Base-by-base conservation (phyloP, 2,888 invertebrate genomes). In the Diplolepis rosae region DNA sequence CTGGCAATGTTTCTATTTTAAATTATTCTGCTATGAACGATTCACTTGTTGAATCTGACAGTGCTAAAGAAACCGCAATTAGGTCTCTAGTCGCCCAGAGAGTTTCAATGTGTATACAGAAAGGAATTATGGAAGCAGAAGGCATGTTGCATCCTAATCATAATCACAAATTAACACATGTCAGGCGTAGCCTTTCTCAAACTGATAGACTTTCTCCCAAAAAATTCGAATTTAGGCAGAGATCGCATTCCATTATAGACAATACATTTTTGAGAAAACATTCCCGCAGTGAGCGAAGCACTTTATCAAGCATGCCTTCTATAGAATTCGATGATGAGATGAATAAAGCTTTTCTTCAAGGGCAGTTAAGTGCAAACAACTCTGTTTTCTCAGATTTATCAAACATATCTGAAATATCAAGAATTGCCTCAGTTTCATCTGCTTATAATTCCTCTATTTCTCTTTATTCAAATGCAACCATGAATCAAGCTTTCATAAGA, bases 11-110 rank as follows among this genome's bases (percentile, higher is more conserved):
- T 27, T 87, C 87, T 0, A 84, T 87, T 70, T 74, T 88, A n/a
- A 83, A 82, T 73, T 76, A 80, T 9, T 87, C 88, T 1, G 74
- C 80, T 13, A 82, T 88, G 84, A 84, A 87, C 45, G 86, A 88
- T 72, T 65, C 70, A 0, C 32, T 61, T n/a, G 39, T 24, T 24
- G 4, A 52, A 50, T 50, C 66, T 70, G 0, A 50, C 72, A 35
- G 32, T 45, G 56, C 68, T 1, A 65, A 56, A 3, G 45, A 66
- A 56, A 67, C 71, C 5, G 54, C 73, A 61, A 24, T 61, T 15
- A 71, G 83, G 24, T 81, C 82, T 2, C 61, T 83, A 18, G 22
- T 61, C 6, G 39, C 35, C 84, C 85, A 2, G 80, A 85, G 70
- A 80, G 79, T 15, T 79, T 78, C 35, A 70, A 65, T 45, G 7